Evolutionary conservation across 2,797 vertebrate genomes (phyloP).

Genomic region (Enteromius mattozi): DNA sequence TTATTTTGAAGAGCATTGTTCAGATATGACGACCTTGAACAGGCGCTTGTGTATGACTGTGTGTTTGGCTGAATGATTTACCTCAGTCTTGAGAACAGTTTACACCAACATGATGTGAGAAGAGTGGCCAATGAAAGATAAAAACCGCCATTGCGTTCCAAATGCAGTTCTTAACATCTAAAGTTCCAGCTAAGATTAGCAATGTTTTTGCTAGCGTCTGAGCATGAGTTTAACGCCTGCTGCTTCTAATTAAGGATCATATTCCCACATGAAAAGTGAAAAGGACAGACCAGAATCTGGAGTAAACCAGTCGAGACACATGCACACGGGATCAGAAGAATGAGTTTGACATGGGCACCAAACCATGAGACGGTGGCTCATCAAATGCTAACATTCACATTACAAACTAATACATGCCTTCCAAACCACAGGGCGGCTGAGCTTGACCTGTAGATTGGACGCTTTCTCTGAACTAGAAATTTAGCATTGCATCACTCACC

Average conservation of each 20-base stretch:
- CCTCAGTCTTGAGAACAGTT: slow-evolving; percentile 45
- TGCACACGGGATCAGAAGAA: slow-evolving; percentile 49
- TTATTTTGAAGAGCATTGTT: slow-evolving; percentile 25
- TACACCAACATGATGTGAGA: slow-evolving; percentile 28
- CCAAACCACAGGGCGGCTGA: slow-evolving; percentile 25
- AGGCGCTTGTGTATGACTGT: neutral
- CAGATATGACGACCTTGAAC: slow-evolving; percentile 18
- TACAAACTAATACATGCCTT: slow-evolving; percentile 29
- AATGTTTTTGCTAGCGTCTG: slow-evolving; percentile 54
- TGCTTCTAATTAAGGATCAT: slow-evolving; percentile 60
- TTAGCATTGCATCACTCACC: neutral
- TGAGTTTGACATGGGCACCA: slow-evolving; percentile 59
- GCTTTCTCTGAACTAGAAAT: slow-evolving; percentile 24
- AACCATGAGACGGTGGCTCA: slow-evolving; percentile 56
- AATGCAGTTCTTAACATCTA: slow-evolving; percentile 8
- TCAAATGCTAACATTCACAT: slow-evolving; percentile 53
- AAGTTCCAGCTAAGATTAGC: slow-evolving; percentile 50
- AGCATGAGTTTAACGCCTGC: slow-evolving; percentile 58
- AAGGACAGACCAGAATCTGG: slow-evolving; percentile 56
- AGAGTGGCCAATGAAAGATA: slow-evolving; percentile 26
- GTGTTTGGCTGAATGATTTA: slow-evolving; percentile 38
- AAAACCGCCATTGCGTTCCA: slow-evolving; percentile 11
- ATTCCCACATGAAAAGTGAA: slow-evolving; percentile 51
- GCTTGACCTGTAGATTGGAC: slow-evolving; percentile 46
- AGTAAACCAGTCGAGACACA: slow-evolving; percentile 54